Conservation (phyloP, 2,113 vertebrate species). For the Benthochromis sp. region DNA sequence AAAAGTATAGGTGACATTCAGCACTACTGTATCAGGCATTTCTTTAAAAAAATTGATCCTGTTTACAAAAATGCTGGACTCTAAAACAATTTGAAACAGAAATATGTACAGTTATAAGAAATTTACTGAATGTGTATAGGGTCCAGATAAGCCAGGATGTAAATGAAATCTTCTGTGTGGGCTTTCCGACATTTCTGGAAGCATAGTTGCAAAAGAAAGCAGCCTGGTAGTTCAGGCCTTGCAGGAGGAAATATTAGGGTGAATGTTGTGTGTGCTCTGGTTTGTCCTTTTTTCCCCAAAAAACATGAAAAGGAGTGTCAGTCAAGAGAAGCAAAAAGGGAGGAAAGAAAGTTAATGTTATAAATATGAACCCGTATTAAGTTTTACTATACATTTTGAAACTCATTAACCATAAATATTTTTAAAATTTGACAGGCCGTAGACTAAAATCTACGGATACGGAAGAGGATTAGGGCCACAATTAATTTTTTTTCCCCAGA, state of each 20-base stretch:
- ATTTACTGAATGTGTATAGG: not conserved
- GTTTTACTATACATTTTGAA: not conserved
- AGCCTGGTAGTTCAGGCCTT: not conserved
- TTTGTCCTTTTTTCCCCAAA: not conserved
- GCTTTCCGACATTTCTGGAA: not conserved
- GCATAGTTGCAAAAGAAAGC: not conserved
- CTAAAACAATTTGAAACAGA: not conserved
- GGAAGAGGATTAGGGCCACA: not conserved
- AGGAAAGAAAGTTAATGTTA: not conserved
- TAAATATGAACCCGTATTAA: not conserved
- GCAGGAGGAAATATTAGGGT: not conserved
- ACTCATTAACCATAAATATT: not conserved
- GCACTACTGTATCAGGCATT: not conserved
- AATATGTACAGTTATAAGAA: not conserved
- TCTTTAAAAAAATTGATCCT: not conserved
- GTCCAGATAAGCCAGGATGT: not conserved
- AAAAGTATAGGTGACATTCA: not conserved
- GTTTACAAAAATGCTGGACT: not conserved
- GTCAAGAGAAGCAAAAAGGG: not conserved
- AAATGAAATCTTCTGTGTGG: not conserved
- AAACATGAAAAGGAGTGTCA: not conserved
- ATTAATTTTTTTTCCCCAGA: fast-evolving
- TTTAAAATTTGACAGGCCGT: not conserved
- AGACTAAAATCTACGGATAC: not conserved
- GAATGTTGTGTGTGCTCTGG: not conserved